Evolutionary conservation across 30 jellyfish, hydroid and myxozoan genomes (phyloP), one percentile per base, ranked within the genome.

Genomic region (Pelagia noctiluca): DNA sequence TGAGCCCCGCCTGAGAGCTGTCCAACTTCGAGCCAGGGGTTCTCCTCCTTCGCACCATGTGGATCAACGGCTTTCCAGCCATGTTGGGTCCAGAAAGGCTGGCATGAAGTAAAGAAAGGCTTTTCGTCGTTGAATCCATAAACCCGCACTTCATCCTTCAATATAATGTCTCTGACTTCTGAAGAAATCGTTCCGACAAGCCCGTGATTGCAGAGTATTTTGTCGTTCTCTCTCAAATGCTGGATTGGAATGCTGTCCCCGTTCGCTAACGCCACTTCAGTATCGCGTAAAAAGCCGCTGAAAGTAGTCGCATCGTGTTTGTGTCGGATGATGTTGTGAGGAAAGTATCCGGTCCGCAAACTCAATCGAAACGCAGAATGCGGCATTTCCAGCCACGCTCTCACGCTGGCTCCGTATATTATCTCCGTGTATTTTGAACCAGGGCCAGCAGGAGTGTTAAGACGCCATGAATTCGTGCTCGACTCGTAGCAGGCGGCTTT

Each of bases 61-160:
- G 92, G 92, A 50, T 82, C 60, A 12, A 82, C 80, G n/a, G 92
- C 92, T 29, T 85, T 29, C 92, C 92, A 82, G 57, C 92, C 92
- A 82, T 82, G 80, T 57, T 82, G 92, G 2, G 85, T 82, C 92
- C 92, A 82, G 52, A 82, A 82, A 49, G 92, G 92, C 52, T 82
- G 92, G 18, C 92, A 30, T 13, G 85, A 34, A 11, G 71, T 33
- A 37, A 82, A 82, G 79, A 82, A 82, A 2, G 85, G 85, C 52
- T 50, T 69, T 1, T n/a, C 73, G 22, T 28, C 85, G 35, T 82
- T 82, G 60, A 82, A 54, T 1, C 92, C 92, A 82, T 67, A 82
- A n/a, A 68, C n/a, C 2, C 71, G 54, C 2, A 85, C 49, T 7
- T 35, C 82, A 18, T 25, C 53, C 1, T 67, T 70, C 24, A 82